A percentile compares a stretch with the other conserved stretches of the same genome.
Evolutionary conservation across 1,140 invertebrate species (phyloP).

Genomic region (Hydropsyche tenuis): DNA sequence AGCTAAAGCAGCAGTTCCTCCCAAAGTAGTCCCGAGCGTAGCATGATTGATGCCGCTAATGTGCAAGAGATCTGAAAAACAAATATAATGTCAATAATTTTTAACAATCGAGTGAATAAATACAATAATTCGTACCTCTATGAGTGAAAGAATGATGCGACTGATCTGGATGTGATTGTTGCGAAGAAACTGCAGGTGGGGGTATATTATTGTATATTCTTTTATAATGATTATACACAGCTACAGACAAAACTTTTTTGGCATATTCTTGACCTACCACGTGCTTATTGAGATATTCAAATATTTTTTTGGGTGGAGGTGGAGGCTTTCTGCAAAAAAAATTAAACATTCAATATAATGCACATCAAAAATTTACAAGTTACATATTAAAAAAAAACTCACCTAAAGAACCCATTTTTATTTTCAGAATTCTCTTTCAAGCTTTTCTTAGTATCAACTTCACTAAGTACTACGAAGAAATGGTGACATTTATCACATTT

Average conservation of each 20-base stretch:
- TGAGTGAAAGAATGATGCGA: conserved; percentile 75
- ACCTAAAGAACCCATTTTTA: conserved; percentile 67
- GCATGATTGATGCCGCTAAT: conserved; percentile 79
- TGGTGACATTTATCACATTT: conserved; percentile 98
- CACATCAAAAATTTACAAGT: neutral
- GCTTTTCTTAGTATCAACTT: conserved; percentile 86
- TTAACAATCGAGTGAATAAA: conserved; percentile 32
- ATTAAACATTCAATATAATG: neutral
- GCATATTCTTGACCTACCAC: conserved; percentile 98
- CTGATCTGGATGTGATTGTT: conserved; percentile 63
- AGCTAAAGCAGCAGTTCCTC: conserved; percentile 52
- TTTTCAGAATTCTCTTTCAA: conserved; percentile 78
- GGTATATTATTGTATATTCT: conserved; percentile 94
- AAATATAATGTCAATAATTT: conserved; percentile 12
- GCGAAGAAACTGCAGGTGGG: conserved; percentile 58
- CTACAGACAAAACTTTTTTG: conserved; percentile 98
- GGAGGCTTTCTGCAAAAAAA: conserved; percentile 74
- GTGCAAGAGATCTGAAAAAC: conserved; percentile 79
- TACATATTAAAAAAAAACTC: conserved; percentile 23
- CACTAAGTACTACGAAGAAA: conserved; percentile 96
- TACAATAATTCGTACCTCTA: conserved; percentile 65
- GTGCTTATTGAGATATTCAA: conserved; percentile 93
- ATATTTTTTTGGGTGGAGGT: conserved; percentile 95
- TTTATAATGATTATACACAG: conserved; percentile 99
- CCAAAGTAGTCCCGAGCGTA: conserved; percentile 59